These are phyloP conservation scores for Megaptera novaeangliae DNA, from an alignment of 2,113 vertebrate species.

Conservation along the genomic window DNA sequence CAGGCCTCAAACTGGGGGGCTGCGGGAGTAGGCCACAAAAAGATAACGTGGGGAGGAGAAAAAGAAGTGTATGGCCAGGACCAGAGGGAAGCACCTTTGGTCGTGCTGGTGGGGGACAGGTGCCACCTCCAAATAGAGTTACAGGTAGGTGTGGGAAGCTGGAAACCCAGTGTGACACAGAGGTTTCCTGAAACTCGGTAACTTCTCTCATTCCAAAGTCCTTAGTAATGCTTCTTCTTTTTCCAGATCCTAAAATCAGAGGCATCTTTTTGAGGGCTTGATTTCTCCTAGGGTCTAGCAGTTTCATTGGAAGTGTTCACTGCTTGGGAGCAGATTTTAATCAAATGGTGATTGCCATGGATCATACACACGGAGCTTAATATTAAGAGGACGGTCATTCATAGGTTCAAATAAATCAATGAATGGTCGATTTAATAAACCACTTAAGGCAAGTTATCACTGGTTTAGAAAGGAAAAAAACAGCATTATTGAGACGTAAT, in stretches of 20 bases:
- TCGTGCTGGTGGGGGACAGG: neutral
- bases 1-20: neutral
- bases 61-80: neutral
- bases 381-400: neutral
- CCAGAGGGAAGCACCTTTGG: neutral
- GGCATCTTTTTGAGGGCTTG: neutral
- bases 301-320: neutral
- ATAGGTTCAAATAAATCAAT: neutral
- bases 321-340: neutral
- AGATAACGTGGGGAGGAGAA: neutral
- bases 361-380: neutral
- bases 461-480: neutral
- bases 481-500: neutral
- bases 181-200: neutral
- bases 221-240: neutral
- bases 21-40: neutral
- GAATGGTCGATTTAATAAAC: neutral
- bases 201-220: neutral
- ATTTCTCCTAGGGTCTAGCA: neutral
- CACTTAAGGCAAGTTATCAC: neutral
- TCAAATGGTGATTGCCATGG: neutral
- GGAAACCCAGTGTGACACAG: neutral
- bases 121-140: neutral
- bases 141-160: neutral
- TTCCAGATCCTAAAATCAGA: neutral